Base-by-base conservation (phyloP, 2,797 vertebrate genomes). In the Glyptemys insculpta region DNA sequence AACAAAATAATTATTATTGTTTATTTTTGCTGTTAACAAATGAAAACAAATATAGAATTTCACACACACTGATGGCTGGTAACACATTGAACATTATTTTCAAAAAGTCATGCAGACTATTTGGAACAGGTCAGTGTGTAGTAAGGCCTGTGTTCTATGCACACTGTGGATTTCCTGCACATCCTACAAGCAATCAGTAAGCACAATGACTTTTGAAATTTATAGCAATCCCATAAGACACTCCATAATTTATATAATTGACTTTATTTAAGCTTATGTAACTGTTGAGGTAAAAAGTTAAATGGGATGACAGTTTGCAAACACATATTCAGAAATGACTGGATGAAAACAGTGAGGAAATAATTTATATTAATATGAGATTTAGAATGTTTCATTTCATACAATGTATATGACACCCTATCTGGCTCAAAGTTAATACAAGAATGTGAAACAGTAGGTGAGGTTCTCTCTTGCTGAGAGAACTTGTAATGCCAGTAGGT, bases 11-110 rank as follows among this genome's bases (percentile, higher is more conserved):
- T 74, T 93, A 89, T 81, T 90, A 86, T 86, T 86, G 50, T 94
- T 92, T 47, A 88, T 92, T 93, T 93, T 95, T 95, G 78, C 52
- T 54, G 93, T 87, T 95, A 80, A 83, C 41, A 85, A 90, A 25
- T 81, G 92, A 81, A 90, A 96, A 91, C 80, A 62, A 59, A 79
- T 47, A 84, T 89, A 84, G 0, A 78, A 89, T 93, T 95, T 92
- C 81, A 91, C 78, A 76, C 85, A 93, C 8, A 84, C 56, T 90
- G 31, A 91, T 31, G 16, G 72, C 80, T 87, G 78, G 88, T 95
- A 84, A 93, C 93, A 93, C 88, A 76, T 87, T 82, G 88, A 93
- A 94, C 15, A 25, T 91, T 93, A 96, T 94, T 81, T 44, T 93
- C 29, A 41, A 90, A 94, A 95, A 91, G 83, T 82, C 80, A 74